Conservation (phyloP, 1,140 invertebrate genomes). For the Chlorops oryzae region DNA sequence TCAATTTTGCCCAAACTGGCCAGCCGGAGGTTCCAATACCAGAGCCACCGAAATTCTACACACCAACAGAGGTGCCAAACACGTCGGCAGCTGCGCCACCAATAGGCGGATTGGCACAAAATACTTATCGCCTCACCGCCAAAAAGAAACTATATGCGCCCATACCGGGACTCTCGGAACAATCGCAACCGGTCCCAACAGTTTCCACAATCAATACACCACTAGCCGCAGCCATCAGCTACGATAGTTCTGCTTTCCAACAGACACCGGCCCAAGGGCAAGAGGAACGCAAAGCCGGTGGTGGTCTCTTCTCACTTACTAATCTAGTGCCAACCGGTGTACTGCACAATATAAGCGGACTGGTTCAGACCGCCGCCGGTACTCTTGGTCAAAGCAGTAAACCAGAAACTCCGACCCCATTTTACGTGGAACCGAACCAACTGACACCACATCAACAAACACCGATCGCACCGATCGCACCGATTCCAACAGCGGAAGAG, state of each 20-base stretch:
- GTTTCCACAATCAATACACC: not conserved
- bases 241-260: not conserved
- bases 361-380: conserved; percentile 39
- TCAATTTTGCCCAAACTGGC: not conserved
- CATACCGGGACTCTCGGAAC: conserved; percentile 51
- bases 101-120: conserved; percentile 39
- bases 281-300: conserved; percentile 38
- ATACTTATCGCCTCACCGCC: conserved; percentile 50
- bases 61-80: conserved; percentile 34
- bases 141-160: conserved; percentile 56
- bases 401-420: not conserved
- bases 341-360: conserved; percentile 37
- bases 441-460: conserved; percentile 2
- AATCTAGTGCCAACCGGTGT: conserved; percentile 36
- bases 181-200: conserved; percentile 1
- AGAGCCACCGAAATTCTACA: conserved; percentile 43
- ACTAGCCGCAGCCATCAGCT: not conserved
- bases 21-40: conserved; percentile 9
- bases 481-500: not conserved
- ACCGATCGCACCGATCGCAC: not conserved
- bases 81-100: conserved; percentile 15
- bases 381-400: conserved; percentile 12
- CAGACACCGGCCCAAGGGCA: too few relatives aligned
- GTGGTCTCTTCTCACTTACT: conserved; percentile 35
- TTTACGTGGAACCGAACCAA: not conserved